These are phyloP conservation scores for Synanthedon formicaeformis DNA, from an alignment of 2,888 invertebrate genomes.

Conservation along the genomic window DNA sequence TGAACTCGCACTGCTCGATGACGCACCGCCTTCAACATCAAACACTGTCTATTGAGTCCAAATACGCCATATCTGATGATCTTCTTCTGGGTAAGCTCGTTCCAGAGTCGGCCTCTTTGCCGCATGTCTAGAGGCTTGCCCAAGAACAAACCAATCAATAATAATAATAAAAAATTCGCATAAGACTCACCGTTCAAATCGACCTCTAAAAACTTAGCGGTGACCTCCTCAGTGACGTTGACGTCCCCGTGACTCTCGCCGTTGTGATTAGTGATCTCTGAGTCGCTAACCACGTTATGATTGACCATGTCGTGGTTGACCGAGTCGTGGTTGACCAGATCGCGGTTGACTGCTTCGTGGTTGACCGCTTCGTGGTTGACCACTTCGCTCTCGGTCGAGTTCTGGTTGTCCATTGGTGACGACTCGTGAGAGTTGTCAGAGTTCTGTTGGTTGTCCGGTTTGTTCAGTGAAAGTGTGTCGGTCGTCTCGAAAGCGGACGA, in stretches of 20 bases:
- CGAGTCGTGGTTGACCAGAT: slow-evolving; percentile 23
- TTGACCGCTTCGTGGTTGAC: slow-evolving; percentile 1
- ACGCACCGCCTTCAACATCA: slow-evolving; percentile 27
- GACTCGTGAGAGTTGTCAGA: slow-evolving; percentile 20
- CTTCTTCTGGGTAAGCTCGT: no score
- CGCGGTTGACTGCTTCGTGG: not conserved
- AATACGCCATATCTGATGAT: no score
- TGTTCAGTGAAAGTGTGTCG: slow-evolving; percentile 18
- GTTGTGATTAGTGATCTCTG: slow-evolving; percentile 18
- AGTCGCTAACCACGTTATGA: slow-evolving; percentile 16
- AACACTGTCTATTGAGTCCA: no score
- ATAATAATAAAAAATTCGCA: no score
- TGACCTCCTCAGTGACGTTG: slow-evolving; percentile 35
- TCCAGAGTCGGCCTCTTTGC: no score
- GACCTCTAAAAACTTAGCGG: slow-evolving; percentile 50
- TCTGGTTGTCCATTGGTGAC: slow-evolving; percentile 24
- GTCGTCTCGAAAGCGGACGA: slow-evolving; percentile 47
- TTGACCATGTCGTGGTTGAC: slow-evolving; percentile 16
- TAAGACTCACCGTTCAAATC: slow-evolving; percentile 51
- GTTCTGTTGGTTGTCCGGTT: slow-evolving; percentile 3
- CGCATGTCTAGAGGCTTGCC: no score
- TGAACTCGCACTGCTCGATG: slow-evolving; percentile 47
- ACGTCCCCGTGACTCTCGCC: slow-evolving; percentile 21
- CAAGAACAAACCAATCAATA: no score
- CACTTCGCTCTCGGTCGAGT: slow-evolving; percentile 17